Conservation (phyloP, 2,888 invertebrate species). For the Lasioglossum figueresi region DNA sequence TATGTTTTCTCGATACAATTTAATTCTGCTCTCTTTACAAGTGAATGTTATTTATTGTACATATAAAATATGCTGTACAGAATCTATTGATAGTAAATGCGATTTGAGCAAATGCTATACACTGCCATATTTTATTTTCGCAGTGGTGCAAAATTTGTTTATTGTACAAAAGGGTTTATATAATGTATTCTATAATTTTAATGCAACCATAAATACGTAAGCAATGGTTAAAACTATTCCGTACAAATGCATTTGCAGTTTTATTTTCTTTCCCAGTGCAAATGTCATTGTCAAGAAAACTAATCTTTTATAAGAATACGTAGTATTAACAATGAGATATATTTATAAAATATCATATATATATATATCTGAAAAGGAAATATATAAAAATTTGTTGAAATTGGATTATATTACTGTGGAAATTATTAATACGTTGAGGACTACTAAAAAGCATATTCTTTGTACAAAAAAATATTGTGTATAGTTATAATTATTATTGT, state of each 20-base stretch:
- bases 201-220: slow-evolving; percentile 13
- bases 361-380: not conserved
- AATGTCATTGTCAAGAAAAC: slow-evolving; percentile 52
- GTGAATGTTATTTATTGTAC: slow-evolving; percentile 12
- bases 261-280: slow-evolving; percentile 18
- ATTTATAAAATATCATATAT: slow-evolving; percentile 30
- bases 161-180: slow-evolving; percentile 23
- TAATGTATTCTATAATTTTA: slow-evolving; percentile 7
- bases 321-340: slow-evolving; percentile 45
- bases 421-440: slow-evolving; percentile 35
- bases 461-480: slow-evolving; percentile 38
- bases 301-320: slow-evolving; percentile 42
- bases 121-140: slow-evolving; percentile 46
- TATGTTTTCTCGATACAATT: not conserved
- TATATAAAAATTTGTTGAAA: slow-evolving; percentile 39
- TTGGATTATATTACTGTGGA: slow-evolving; percentile 18
- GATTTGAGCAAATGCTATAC: slow-evolving; percentile 23
- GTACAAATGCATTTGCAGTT: slow-evolving; percentile 21
- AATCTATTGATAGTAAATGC: slow-evolving; percentile 14
- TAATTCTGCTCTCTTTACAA: slow-evolving; percentile 1
- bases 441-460: slow-evolving; percentile 30
- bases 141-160: slow-evolving; percentile 17
- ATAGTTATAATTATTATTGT: slow-evolving; percentile 29
- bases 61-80: slow-evolving; percentile 24
- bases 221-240: slow-evolving; percentile 16